Evolutionary conservation across 2,797 vertebrate species (phyloP).

Genomic region (Neomorphus geoffroyi): DNA sequence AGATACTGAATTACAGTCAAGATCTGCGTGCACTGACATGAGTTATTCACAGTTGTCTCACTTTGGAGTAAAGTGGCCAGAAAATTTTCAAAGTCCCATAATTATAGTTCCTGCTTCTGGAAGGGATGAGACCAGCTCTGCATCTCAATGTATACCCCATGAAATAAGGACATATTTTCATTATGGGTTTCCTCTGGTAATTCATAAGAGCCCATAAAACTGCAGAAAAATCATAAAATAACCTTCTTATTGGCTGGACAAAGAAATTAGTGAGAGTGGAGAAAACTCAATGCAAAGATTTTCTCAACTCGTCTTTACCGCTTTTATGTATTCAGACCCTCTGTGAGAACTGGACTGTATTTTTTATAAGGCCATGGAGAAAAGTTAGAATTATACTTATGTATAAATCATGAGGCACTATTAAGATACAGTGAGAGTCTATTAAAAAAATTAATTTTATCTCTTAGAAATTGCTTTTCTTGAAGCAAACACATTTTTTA

Average conservation of each 20-base stretch:
- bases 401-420: neutral
- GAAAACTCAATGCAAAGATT: neutral
- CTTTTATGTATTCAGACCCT: neutral
- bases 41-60: neutral
- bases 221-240: neutral
- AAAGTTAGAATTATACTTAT: neutral
- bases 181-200: neutral
- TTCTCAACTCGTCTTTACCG: neutral
- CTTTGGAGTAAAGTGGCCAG: neutral
- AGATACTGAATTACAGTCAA: neutral
- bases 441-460: neutral
- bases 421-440: neutral
- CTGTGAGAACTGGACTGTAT: neutral
- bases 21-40: neutral
- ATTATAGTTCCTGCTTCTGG: neutral
- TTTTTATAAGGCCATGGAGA: neutral
- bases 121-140: neutral
- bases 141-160: neutral
- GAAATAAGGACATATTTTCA: neutral
- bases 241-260: neutral
- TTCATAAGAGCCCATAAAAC: neutral
- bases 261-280: neutral
- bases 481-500: neutral
- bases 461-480: neutral
- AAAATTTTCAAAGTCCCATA: neutral